A percentile compares a stretch with the other conserved stretches of the same genome.
Conservation (phyloP, 2,888 invertebrate species). For the Siphlonurus alternatus region DNA sequence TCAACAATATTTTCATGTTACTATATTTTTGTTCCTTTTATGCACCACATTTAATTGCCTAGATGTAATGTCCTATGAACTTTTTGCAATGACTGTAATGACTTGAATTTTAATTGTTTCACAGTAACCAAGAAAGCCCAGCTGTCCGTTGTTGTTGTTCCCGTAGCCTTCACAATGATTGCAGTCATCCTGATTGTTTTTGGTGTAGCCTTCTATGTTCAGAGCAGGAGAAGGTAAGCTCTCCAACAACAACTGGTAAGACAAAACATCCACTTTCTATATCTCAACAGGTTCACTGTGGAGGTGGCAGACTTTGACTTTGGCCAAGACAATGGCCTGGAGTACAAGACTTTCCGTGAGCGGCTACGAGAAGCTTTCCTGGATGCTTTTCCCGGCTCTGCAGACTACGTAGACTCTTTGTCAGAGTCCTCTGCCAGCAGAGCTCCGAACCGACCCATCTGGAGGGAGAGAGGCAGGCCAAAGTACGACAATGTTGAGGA, state of each 20-base stretch:
- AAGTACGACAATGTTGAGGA: neutral
- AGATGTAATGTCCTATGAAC: no score
- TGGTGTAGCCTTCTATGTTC: slow-evolving; percentile 73
- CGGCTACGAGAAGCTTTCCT: slow-evolving; percentile 61
- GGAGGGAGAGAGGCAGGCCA: slow-evolving; percentile 7
- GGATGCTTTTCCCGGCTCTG: slow-evolving; percentile 32
- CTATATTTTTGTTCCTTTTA: no score
- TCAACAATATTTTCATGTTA: no score
- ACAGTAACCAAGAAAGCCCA: slow-evolving; percentile 62
- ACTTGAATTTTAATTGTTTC: no score
- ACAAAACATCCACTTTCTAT: neutral
- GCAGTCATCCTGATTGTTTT: slow-evolving; percentile 72
- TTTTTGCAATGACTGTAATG: no score
- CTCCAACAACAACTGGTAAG: slow-evolving; percentile 5
- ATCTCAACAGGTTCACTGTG: slow-evolving; percentile 43
- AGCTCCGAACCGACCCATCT: neutral
- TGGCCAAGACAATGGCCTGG: slow-evolving; percentile 58
- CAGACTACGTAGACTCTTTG: slow-evolving; percentile 7
- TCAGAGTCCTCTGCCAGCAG: neutral
- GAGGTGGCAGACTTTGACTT: slow-evolving; percentile 89
- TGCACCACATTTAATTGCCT: no score
- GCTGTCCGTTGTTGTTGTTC: slow-evolving; percentile 74
- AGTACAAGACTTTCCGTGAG: slow-evolving; percentile 75
- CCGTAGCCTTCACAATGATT: slow-evolving; percentile 61
- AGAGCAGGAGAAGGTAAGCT: slow-evolving; percentile 54